phyloP scores from a whole-genome alignment of 2,113 vertebrate species.

The Mus pahari region DNA sequence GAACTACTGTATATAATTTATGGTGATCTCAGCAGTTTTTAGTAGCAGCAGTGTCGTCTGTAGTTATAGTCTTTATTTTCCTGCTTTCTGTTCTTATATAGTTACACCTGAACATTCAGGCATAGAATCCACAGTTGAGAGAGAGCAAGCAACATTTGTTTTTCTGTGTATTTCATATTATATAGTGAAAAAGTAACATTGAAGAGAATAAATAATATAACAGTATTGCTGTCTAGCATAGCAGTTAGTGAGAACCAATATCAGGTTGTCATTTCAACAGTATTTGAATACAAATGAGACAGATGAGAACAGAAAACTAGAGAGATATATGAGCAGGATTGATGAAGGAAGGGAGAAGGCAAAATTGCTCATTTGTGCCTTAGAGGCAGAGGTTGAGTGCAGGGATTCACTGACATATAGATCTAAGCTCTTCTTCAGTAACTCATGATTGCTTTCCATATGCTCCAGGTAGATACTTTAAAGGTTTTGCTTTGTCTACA shows the following conservation, averaged over 20 bases:
- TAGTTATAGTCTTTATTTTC: background rate
- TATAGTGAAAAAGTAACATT: background rate
- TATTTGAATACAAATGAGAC: background rate
- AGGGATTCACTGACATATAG: background rate
- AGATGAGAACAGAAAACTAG: background rate
- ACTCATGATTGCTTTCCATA: background rate
- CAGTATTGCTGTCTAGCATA: background rate
- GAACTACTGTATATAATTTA: background rate
- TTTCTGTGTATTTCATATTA: background rate
- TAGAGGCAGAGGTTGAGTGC: rapidly evolving
- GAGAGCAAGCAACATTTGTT: too few relatives aligned
- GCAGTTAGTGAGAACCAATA: background rate
- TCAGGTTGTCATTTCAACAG: background rate
- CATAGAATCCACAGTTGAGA: background rate
- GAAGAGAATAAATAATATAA: background rate
- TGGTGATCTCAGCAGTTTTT: background rate
- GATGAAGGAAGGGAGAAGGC: background rate
- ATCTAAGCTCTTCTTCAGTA: background rate
- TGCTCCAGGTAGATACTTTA: background rate
- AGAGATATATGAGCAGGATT: background rate
- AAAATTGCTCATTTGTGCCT: rapidly evolving
- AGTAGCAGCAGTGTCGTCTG: background rate
- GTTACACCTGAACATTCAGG: background rate
- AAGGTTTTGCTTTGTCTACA: background rate
- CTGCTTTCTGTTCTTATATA: background rate